Conservation (phyloP, 2,888 invertebrate species). For the Trimorus sp. region DNA sequence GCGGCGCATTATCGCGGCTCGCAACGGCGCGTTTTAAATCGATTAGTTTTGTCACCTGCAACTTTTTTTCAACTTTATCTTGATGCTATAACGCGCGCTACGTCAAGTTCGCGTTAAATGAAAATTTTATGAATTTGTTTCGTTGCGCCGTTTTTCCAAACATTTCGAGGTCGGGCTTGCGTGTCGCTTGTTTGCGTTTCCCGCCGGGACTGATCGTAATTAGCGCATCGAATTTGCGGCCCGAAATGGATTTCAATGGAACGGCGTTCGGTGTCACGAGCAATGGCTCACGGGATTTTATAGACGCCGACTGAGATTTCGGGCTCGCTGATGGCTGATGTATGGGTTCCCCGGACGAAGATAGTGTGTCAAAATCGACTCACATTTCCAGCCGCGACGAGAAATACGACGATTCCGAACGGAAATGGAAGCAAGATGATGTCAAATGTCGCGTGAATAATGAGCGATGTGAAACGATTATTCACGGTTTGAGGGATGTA, state of each 20-base stretch:
- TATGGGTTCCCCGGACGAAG: slow-evolving; percentile 10
- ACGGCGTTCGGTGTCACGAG: too few relatives aligned
- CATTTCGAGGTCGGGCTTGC: slow-evolving; percentile 19
- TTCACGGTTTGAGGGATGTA: too few relatives aligned
- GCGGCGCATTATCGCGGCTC: background rate
- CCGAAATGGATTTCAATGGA: too few relatives aligned
- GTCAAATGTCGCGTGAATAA: too few relatives aligned
- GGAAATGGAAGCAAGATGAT: too few relatives aligned
- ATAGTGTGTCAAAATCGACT: slow-evolving; percentile 26
- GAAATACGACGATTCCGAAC: background rate
- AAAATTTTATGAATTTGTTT: slow-evolving; percentile 34
- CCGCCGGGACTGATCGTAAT: background rate
- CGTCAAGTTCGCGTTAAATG: slow-evolving; percentile 25
- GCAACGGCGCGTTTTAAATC: slow-evolving; percentile 21
- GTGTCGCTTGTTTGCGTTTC: background rate
- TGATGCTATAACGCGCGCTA: slow-evolving; percentile 23
- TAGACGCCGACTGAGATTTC: too few relatives aligned
- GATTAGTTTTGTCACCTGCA: slow-evolving; percentile 36
- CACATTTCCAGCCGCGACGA: background rate
- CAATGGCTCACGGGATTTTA: too few relatives aligned
- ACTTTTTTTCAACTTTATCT: slow-evolving; percentile 36
- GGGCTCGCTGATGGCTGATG: slow-evolving; percentile 6
- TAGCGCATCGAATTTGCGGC: too few relatives aligned
- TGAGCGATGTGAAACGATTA: too few relatives aligned
- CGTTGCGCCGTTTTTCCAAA: slow-evolving; percentile 7